These are phyloP conservation scores for Epistrophella euchroma DNA, from an alignment of 2,888 invertebrate species.

Conservation along the genomic window DNA sequence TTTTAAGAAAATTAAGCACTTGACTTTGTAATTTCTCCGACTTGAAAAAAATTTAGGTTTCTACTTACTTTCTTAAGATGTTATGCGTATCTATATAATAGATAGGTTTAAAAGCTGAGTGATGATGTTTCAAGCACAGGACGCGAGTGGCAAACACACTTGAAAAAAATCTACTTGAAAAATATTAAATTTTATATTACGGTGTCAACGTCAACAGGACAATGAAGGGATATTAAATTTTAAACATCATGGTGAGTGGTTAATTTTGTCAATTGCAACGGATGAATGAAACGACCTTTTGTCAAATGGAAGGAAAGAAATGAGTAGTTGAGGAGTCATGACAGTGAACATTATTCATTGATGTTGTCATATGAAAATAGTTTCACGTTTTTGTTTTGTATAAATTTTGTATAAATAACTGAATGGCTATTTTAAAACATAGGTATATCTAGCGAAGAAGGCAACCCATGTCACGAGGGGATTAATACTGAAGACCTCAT, in stretches of 20 bases:
- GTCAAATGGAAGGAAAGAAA: neutral
- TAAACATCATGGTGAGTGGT: constrained; percentile 30
- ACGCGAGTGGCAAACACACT: constrained; percentile 21
- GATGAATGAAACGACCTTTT: neutral
- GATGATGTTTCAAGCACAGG: constrained; percentile 18
- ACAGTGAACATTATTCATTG: neutral
- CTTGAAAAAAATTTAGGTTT: constrained; percentile 8
- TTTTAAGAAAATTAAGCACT: constrained; percentile 71
- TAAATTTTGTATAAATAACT: constrained; percentile 5
- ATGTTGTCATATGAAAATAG: neutral
- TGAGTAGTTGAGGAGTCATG: neutral
- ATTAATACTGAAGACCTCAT: constrained; percentile 6
- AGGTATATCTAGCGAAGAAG: neutral
- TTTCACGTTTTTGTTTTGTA: constrained; percentile 7
- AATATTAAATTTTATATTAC: constrained; percentile 61
- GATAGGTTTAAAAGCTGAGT: constrained; percentile 6
- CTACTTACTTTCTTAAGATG: constrained; percentile 12
- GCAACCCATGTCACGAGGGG: neutral
- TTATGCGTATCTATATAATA: neutral
- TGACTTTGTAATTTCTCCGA: constrained; percentile 56
- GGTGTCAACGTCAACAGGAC: constrained; percentile 63
- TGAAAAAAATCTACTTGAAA: constrained; percentile 32
- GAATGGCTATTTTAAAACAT: neutral
- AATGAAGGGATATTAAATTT: constrained; percentile 59
- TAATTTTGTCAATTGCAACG: neutral